Base-by-base conservation (phyloP, 2,113 vertebrate genomes). In the Loxodonta africana region DNA sequence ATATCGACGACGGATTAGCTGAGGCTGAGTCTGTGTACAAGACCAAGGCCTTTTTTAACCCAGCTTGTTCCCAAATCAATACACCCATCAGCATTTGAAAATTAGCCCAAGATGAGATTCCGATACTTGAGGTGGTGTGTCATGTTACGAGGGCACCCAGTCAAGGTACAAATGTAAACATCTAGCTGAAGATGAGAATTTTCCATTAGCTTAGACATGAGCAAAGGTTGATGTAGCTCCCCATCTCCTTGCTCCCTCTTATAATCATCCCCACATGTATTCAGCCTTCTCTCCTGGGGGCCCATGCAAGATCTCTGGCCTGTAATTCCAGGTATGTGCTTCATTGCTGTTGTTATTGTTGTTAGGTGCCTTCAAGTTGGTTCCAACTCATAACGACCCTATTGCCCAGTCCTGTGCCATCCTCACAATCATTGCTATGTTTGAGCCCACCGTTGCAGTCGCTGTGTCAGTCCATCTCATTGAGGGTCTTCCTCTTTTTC, bases 41-140 rank as follows among this genome's bases (percentile, higher is more conserved):
- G 98, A 98, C 97, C 98, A 98, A 98, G 97, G 97, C 98, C 98
- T 98, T 98, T 98, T 97, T 98, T 98, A 98, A 98, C 98, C 98
- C 97, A 96, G 98, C 98, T 99, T 98, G 98, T 98, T 98, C 98
- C 98, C 98, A 98, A 97, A 99, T 99, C 98, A 98, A 99, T 99
- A 99, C 48, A 96, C 94, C 98, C 98, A 99, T 99, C 98, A 98
- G 98, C 98, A 98, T 98, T 98, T 2, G 97, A 99, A 99, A 99
- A 99, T 99, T 98, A 99, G 98, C 98, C 97, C 92, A 14, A 98
- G 98, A 99, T 98, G 98, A 98, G 98, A 99, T 99, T 99, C 98
- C 98, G 98, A 98, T 98, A 98, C 95, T 98, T 81, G 81, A 37
- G 95, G 96, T 95, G 96, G 96, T 97, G 80, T 97, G 97, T 98